phyloP scores from a whole-genome alignment of 2,113 vertebrate species.

The Melanerpes formicivorus region DNA sequence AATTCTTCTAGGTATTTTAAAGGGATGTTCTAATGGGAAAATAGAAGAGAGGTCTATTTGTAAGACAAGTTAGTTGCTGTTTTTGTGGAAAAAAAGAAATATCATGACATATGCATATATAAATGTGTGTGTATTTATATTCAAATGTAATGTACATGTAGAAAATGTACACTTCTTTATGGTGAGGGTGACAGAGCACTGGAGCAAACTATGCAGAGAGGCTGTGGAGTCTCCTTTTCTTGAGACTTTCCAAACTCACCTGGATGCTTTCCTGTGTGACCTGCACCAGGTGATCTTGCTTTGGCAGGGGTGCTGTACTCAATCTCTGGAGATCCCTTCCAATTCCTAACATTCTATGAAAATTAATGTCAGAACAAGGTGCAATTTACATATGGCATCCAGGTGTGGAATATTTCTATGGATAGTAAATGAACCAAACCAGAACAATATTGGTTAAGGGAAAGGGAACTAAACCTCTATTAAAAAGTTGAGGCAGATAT shows the following conservation, averaged over 20 bases:
- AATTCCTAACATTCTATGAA: no score
- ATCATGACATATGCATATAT: not conserved
- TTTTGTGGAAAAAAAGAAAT: not conserved
- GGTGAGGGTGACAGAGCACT: no score
- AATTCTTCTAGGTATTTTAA: not conserved
- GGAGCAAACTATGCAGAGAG: no score
- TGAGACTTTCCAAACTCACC: no score
- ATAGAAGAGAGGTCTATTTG: not conserved
- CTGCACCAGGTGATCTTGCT: no score
- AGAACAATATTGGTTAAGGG: not conserved
- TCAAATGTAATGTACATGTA: not conserved
- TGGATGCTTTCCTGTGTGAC: no score
- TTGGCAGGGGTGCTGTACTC: no score
- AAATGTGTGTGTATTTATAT: not conserved
- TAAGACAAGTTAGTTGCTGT: fast-evolving
- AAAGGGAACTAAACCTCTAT: not conserved
- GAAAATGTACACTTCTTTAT: not conserved
- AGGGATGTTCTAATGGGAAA: not conserved
- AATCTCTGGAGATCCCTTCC: no score
- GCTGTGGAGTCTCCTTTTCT: no score
- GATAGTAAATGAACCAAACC: not conserved
- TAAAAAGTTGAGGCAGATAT: not conserved
- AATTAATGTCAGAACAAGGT: no score
- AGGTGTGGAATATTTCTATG: not conserved
- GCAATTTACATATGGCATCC: not conserved